A percentile compares a stretch with the other conserved stretches of the same genome.
Evolutionary conservation across 2,888 invertebrate genomes (phyloP).

Genomic region (Catocala nupta): DNA sequence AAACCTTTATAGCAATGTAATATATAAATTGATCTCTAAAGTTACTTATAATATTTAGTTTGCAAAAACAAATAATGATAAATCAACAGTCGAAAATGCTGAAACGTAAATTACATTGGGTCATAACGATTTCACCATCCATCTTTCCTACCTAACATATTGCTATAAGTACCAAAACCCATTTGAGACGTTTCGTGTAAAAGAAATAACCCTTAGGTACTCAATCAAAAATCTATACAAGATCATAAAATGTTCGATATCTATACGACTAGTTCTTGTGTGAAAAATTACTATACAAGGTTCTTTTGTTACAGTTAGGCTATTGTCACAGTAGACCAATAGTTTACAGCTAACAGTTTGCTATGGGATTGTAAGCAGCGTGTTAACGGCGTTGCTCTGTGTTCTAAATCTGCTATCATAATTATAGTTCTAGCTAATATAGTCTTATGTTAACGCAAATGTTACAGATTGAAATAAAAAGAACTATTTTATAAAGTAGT

Average conservation of each 20-base stretch:
- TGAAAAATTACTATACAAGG: constrained; percentile 24
- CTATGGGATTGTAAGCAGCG: no score
- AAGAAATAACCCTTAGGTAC: constrained; percentile 12
- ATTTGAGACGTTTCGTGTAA: constrained; percentile 9
- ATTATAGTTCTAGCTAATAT: no score
- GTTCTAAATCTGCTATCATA: no score
- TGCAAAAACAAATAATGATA: no score
- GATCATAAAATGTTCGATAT: constrained; percentile 15
- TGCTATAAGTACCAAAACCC: background rate
- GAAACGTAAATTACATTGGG: background rate
- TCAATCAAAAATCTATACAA: constrained; percentile 17
- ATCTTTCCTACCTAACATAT: constrained; percentile 5
- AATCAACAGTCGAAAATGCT: background rate
- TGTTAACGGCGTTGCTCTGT: no score
- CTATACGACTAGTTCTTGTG: constrained; percentile 6
- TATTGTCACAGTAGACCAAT: background rate
- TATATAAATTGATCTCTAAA: no score
- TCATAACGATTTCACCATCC: background rate
- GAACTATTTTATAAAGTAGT: no score
- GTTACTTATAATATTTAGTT: no score
- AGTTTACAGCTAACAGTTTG: background rate
- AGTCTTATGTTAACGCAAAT: no score
- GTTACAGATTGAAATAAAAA: no score
- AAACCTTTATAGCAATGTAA: no score
- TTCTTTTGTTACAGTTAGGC: constrained; percentile 14